Base-by-base conservation (phyloP, 2,797 vertebrate species). In the Myotis findleyi region DNA sequence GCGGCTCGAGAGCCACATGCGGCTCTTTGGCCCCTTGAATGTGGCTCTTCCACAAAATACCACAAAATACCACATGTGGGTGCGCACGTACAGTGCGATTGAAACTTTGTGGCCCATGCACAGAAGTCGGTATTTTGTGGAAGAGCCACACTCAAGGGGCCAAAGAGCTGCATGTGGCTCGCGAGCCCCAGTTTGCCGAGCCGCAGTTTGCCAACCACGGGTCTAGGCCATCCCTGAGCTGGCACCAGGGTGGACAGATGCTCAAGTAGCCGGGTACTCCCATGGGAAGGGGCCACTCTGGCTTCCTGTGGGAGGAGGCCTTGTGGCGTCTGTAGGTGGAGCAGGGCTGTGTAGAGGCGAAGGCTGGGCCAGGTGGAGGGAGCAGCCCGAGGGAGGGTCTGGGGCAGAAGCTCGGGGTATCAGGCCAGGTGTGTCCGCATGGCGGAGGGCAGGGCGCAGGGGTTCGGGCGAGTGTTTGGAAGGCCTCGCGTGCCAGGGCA, bases 361-460 rank as follows among this genome's bases (percentile, higher is more conserved):
- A 68, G n/a, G 6, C 27, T 8, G 4, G 94, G 18, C 41, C 38
- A 16, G 79, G 53, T 7, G 33, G 51, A 44, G 53, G 68, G 16
- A 33, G 79, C 23, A 62, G 77, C 18, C 51, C 13, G 47, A 69
- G 53, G 66, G 20, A 38, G 55, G 27, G 23, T 11, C 83, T 23
- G 5, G 41, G 82, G 79, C 23, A 17, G 71, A 44, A 55, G n/a
- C 30, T 21, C 36, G 27, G 84, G 44, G 25, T 3, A 2, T 10
- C 25, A 11, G 44, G 23, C 25, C 4, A 0, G 1, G 30, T 30
- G 55, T 75, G 55, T 27, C 64, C 17, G 0, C 4, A 4, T 21
- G 4, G 17, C 20, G 33, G 72, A 30, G 44, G 44, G 30, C 55
- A 41, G 71, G 53, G 27, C 25, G 33, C 41, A 14, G 66, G 23